Percentiles rank a stretch among this genome's conserved stretches.
Evolutionary conservation across 2,888 invertebrate species (phyloP).

Genomic region (Trachelus troglodyta): DNA sequence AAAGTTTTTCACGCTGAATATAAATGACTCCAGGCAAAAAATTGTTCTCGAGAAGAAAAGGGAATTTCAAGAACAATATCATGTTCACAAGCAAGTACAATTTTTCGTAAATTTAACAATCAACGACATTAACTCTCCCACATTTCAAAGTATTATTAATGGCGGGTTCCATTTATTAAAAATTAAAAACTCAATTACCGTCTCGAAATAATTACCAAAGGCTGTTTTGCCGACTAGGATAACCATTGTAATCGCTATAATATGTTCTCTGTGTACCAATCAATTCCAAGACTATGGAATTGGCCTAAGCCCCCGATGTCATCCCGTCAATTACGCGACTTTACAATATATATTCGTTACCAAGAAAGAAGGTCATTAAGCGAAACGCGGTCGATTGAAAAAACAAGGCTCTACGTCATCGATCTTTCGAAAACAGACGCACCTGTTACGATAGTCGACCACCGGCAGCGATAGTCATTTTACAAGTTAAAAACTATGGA

Average conservation of each 20-base stretch:
- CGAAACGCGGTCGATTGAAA: background rate
- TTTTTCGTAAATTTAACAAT: background rate
- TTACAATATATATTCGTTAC: background rate
- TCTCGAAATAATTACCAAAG: background rate
- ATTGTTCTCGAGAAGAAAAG: background rate
- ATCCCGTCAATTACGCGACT: background rate
- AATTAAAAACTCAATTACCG: background rate
- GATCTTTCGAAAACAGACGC: background rate
- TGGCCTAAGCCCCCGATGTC: background rate
- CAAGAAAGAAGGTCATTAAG: background rate
- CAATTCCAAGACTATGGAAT: background rate
- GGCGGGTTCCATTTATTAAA: background rate
- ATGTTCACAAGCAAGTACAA: background rate
- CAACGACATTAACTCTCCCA: background rate
- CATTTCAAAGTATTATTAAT: background rate
- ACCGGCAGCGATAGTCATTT: background rate
- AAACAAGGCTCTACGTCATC: background rate
- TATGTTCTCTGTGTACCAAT: background rate
- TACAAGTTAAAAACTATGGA: background rate
- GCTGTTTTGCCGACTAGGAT: background rate
- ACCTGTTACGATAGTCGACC: background rate
- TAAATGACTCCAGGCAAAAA: background rate
- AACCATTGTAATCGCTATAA: background rate
- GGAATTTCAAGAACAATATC: background rate
- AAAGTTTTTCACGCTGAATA: background rate